Percentiles rank a stretch among this genome's conserved stretches.
Evolutionary conservation across 2,113 vertebrate genomes (phyloP).

Genomic region (Reinhardtius hippoglossoides): DNA sequence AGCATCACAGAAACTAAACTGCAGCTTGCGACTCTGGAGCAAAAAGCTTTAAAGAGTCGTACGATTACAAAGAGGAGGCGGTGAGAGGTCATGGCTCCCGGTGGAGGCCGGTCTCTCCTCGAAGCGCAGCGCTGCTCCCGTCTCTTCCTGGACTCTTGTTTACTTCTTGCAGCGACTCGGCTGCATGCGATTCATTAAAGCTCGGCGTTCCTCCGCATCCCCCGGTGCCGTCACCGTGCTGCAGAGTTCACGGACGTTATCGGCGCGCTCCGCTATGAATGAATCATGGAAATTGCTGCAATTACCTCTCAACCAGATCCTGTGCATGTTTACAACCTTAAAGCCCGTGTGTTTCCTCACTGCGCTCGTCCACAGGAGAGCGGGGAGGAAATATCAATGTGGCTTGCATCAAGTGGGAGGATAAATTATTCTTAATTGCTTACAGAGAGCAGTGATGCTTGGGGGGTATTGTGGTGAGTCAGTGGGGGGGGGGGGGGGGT

Average conservation of each 20-base stretch:
- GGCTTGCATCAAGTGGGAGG: constrained; percentile 62
- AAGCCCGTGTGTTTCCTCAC: constrained; percentile 57
- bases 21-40: constrained; percentile 32
- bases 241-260: constrained; percentile 67
- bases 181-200: constrained; percentile 59
- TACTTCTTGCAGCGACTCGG: constrained; percentile 29
- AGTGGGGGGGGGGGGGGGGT: constrained; percentile 20
- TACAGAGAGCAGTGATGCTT: constrained; percentile 59
- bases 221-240: constrained; percentile 49
- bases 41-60: constrained; percentile 30
- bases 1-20: constrained; percentile 20
- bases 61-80: not conserved
- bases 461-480: constrained; percentile 36
- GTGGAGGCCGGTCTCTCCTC: not conserved
- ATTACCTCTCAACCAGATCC: constrained; percentile 74
- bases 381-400: constrained; percentile 60
- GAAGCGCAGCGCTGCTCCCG: not conserved
- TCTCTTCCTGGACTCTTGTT: constrained; percentile 35
- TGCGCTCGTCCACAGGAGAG: constrained; percentile 39
- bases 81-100: constrained; percentile 35
- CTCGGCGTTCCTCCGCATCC: constrained; percentile 34
- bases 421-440: constrained; percentile 75
- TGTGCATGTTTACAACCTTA: constrained; percentile 77
- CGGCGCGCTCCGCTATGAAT: constrained; percentile 59
- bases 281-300: constrained; percentile 76